These are phyloP conservation scores for Pelecanoides urinatrix DNA, from an alignment of 2,113 vertebrate species.

Conservation along the genomic window DNA sequence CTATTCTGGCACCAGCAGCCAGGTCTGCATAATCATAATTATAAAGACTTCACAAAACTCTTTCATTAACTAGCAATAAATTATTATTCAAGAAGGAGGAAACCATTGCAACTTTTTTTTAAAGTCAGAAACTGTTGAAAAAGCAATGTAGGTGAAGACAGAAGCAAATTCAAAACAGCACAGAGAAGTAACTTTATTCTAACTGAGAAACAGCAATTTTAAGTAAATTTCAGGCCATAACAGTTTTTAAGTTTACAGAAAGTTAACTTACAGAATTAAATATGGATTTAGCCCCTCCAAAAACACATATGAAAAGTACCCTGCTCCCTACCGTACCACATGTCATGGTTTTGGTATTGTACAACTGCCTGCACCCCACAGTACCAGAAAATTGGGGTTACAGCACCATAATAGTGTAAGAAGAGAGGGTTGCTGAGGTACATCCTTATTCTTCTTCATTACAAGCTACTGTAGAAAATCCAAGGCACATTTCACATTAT, in stretches of 20 bases:
- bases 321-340: background rate
- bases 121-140: background rate
- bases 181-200: background rate
- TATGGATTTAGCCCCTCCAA: background rate
- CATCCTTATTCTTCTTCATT: background rate
- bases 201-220: background rate
- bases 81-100: background rate
- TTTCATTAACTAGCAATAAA: background rate
- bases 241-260: background rate
- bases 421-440: background rate
- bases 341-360: background rate
- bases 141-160: background rate
- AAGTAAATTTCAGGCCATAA: background rate
- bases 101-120: background rate
- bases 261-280: background rate
- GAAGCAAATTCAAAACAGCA: background rate
- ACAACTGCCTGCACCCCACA: background rate
- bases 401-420: background rate
- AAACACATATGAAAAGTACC: background rate
- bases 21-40: conserved; percentile 56
- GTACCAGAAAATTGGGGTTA: background rate
- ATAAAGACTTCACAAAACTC: background rate
- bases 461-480: background rate
- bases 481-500: background rate
- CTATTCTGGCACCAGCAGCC: conserved; percentile 71